Evolutionary conservation across 2,888 invertebrate species (phyloP).

Genomic region (Apodemia duryi): DNA sequence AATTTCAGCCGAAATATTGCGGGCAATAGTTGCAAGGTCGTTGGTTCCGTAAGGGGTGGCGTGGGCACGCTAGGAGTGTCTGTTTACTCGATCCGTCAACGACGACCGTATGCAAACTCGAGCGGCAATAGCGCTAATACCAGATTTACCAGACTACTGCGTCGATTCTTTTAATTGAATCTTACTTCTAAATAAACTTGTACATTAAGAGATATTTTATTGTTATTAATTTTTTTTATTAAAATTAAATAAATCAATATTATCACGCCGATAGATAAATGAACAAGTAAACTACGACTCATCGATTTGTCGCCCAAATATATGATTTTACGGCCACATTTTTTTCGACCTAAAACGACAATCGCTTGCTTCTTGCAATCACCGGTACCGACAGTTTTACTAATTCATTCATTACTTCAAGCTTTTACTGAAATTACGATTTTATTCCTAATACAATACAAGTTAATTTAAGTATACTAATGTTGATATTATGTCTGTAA

Average conservation of each 20-base stretch:
- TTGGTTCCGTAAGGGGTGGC: slow-evolving; percentile 2
- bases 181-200: not conserved
- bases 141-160: not conserved
- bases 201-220: not conserved
- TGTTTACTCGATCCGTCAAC: slow-evolving; percentile 25
- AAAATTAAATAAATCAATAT: not conserved
- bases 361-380: too few relatives aligned
- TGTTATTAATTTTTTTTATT: not conserved
- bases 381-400: too few relatives aligned
- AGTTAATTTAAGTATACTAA: too few relatives aligned
- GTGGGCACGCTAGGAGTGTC: slow-evolving; percentile 15
- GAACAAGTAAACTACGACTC: too few relatives aligned
- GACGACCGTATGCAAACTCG: slow-evolving; percentile 22
- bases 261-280: not conserved
- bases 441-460: too few relatives aligned
- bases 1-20: slow-evolving; percentile 11
- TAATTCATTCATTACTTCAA: too few relatives aligned
- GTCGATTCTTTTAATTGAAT: not conserved
- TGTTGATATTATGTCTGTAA: too few relatives aligned
- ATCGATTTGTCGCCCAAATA: too few relatives aligned
- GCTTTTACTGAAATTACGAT: too few relatives aligned
- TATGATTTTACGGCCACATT: too few relatives aligned
- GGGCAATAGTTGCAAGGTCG: slow-evolving; percentile 15
- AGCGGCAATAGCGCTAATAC: slow-evolving; percentile 4
- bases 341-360: too few relatives aligned